These are phyloP conservation scores for Saguinus imperator DNA, from an alignment of 2,113 vertebrate genomes.

Conservation along the genomic window DNA sequence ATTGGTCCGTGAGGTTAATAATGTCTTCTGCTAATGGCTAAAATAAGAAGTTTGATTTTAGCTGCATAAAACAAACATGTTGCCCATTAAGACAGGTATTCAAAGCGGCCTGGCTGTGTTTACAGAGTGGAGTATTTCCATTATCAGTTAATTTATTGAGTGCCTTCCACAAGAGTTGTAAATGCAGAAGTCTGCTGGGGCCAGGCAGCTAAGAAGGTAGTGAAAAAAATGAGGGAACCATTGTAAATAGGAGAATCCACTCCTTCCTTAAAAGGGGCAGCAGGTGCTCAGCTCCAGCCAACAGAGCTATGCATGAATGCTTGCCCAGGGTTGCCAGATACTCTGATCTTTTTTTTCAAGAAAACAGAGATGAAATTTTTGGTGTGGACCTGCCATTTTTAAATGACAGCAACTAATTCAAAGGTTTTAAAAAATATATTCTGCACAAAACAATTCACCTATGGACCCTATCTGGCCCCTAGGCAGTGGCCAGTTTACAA, in stretches of 20 bases:
- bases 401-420: neutral
- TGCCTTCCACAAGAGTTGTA: neutral
- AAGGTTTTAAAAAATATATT: neutral
- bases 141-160: constrained; percentile 26
- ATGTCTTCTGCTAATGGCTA: neutral
- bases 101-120: constrained; percentile 31
- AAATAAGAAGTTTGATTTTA: constrained; percentile 42
- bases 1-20: neutral
- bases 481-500: neutral
- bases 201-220: neutral
- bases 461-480: neutral
- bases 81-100: neutral
- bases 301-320: neutral
- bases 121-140: constrained; percentile 19
- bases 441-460: neutral
- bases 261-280: neutral
- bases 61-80: constrained; percentile 22
- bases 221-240: neutral
- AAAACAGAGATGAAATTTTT: neutral
- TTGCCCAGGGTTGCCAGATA: neutral
- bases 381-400: neutral
- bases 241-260: neutral
- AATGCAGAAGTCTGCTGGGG: neutral
- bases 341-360: neutral
- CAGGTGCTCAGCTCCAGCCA: neutral